phyloP scores from a whole-genome alignment of 2,888 invertebrate species.

The Rhagonycha lutea region DNA sequence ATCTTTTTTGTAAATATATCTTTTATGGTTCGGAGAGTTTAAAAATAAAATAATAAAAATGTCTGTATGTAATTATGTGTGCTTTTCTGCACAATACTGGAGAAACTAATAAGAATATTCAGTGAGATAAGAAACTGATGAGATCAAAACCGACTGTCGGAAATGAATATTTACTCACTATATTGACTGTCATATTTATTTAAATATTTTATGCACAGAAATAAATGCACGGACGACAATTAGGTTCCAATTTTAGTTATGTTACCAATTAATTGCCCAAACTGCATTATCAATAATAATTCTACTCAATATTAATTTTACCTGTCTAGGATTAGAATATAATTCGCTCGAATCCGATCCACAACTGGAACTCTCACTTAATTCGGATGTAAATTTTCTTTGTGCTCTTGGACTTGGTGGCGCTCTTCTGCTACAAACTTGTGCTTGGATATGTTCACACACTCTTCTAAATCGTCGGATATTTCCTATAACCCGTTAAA shows the following conservation, averaged over 20 bases:
- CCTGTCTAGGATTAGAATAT: slow-evolving; percentile 52
- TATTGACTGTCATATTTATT: no score
- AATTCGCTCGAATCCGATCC: slow-evolving; percentile 70
- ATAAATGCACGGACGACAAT: neutral
- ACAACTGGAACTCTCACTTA: slow-evolving; percentile 72
- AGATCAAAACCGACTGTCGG: no score
- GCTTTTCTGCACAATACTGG: no score
- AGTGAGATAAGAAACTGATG: no score
- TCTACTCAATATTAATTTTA: slow-evolving; percentile 25
- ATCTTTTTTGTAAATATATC: no score
- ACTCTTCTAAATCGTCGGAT: slow-evolving; percentile 92
- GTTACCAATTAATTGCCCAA: neutral
- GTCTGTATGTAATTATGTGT: no score
- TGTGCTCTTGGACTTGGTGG: slow-evolving; percentile 68
- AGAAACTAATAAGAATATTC: no score
- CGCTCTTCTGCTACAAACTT: slow-evolving; percentile 61
- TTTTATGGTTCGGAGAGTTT: neutral
- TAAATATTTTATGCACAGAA: no score
- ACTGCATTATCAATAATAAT: neutral
- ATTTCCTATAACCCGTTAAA: slow-evolving; percentile 69
- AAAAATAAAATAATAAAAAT: neutral
- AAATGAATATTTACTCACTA: no score
- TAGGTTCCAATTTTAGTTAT: neutral
- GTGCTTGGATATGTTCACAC: slow-evolving; percentile 94
- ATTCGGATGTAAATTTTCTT: slow-evolving; percentile 67